Conservation (phyloP, 2,888 invertebrate species). For the Lissonota sp. region DNA sequence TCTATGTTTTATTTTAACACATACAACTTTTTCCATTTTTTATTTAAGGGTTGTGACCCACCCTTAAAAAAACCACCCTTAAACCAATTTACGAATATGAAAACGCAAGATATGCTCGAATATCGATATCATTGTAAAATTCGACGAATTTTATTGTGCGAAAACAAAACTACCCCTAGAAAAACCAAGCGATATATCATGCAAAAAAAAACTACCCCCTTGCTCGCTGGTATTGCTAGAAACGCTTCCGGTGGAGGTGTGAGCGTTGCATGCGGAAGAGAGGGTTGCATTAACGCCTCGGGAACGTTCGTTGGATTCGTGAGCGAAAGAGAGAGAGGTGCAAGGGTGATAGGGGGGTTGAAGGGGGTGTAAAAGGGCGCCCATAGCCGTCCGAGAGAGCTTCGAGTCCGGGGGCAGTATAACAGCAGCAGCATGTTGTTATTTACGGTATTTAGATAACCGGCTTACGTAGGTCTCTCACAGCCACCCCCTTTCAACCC, state of each 20-base stretch:
- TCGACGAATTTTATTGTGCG: no score
- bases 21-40: no score
- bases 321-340: conserved; percentile 4
- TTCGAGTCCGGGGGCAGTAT: conserved; percentile 61
- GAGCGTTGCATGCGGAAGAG: conserved; percentile 38
- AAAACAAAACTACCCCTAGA: no score
- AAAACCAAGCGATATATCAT: not conserved
- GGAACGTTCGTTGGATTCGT: conserved; percentile 5
- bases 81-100: no score
- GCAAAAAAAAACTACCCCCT: conserved; percentile 18
- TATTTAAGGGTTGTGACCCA: no score
- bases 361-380: conserved; percentile 47
- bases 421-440: conserved; percentile 73
- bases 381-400: conserved; percentile 44
- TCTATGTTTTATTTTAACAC: no score
- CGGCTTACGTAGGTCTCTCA: conserved; percentile 81
- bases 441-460: conserved; percentile 84
- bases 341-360: conserved; percentile 42
- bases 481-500: conserved; percentile 66
- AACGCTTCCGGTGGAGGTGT: conserved; percentile 55
- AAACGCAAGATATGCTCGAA: no score
- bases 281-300: conserved; percentile 58
- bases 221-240: conserved; percentile 33
- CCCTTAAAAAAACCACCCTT: no score
- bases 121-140: no score